Conservation (phyloP, 2,797 vertebrate species). For the Lates japonicus region DNA sequence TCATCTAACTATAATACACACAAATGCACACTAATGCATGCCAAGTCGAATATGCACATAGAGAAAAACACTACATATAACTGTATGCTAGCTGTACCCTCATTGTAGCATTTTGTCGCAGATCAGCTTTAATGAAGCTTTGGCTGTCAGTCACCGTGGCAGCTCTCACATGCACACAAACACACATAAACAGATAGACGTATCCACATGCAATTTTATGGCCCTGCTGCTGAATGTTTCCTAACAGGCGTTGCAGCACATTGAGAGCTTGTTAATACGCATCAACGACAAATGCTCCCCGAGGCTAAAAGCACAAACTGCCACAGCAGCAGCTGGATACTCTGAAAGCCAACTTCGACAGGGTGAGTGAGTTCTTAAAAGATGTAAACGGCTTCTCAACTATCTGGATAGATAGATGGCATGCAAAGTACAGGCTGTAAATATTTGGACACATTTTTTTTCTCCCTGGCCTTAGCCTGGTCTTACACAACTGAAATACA, state of each 20-base stretch:
- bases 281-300: slow-evolving; percentile 15
- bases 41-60: slow-evolving; percentile 2
- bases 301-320: slow-evolving; percentile 30
- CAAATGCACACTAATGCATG: neutral
- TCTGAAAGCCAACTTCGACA: slow-evolving; percentile 11
- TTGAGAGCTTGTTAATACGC: slow-evolving; percentile 46
- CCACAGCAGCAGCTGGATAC: slow-evolving; percentile 11
- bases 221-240: slow-evolving; percentile 27
- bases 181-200: neutral
- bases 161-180: slow-evolving; percentile 4
- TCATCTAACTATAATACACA: slow-evolving; percentile 25
- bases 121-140: slow-evolving; percentile 39
- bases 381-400: neutral
- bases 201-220: neutral
- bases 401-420: neutral
- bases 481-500: neutral
- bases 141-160: slow-evolving; percentile 23
- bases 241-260: slow-evolving; percentile 40
- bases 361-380: slow-evolving; percentile 15
- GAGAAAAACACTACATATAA: slow-evolving; percentile 9
- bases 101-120: slow-evolving; percentile 21
- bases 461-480: neutral
- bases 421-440: too few relatives aligned
- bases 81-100: neutral
- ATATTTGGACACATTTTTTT: too few relatives aligned